Evolutionary conservation across 2,113 vertebrate species (phyloP), one percentile per base, ranked within the genome.

Genomic region (Otocyon megalotis): DNA sequence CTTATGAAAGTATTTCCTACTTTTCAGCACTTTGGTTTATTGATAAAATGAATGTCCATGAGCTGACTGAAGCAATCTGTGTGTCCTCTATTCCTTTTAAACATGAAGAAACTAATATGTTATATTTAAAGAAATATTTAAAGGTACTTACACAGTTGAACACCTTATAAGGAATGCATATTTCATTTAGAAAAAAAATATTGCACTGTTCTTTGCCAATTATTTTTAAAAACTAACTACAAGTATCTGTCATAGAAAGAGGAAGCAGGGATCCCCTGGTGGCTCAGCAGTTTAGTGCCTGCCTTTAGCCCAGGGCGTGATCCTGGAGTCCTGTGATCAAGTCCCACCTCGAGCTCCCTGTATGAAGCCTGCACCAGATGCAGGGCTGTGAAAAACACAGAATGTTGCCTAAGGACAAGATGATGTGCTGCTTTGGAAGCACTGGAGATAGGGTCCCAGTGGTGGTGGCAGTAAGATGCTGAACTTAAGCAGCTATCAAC

Each of bases 21-120:
- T 93, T 88, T 88, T 65, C 1, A 67, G 35, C 10, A 48, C 54
- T 74, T 97, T 91, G 20, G 0, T 88, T 91, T 60, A 87, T 65
- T 50, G 2, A 81, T 94, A 85, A 56, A 88, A 50, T 91, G 77
- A 35, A 74, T 96, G 76, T 77, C 77, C 32, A 50, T 54, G 58
- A 82, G 54, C 20, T 35, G 43, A 63, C 32, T 50, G 3, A 88
- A 4, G 24, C 58, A 79, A 37, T 58, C 19, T 56, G 11, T 63
- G 48, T 82, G 28, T 79, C 32, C 30, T 83, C 28, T 26, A 43
- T 37, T 74, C 9, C 43, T 96, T 90, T 53, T 7, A 58, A 58
- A 76, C 32, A 71, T 58, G 24, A 71, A 89, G 12, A 12, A n/a
- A 37, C 17, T 63, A 71, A 74, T 50, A 58, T 54, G n/a, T 12